These are phyloP conservation scores for Scaptomyza hsui DNA, from an alignment of 1,140 invertebrate species.

Conservation along the genomic window DNA sequence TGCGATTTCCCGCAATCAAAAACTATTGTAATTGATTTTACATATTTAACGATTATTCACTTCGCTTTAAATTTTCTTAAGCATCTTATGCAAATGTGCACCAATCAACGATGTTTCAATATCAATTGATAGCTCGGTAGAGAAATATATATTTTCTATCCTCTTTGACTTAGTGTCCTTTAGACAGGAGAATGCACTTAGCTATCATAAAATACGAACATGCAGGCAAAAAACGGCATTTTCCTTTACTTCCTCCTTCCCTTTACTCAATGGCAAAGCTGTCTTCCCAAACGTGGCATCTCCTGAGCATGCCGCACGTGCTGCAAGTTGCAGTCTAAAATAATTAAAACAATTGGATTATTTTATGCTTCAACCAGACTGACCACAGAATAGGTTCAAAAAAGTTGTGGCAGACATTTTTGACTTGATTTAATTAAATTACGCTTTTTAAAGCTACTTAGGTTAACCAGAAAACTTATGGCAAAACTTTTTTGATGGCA, in stretches of 20 bases:
- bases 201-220: conserved; percentile 57
- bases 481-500: conserved; percentile 15
- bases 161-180: conserved; percentile 3
- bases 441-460: conserved; percentile 68
- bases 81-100: background rate
- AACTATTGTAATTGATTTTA: too few species aligned
- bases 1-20: too few species aligned
- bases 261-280: conserved; percentile 14
- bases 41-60: too few species aligned
- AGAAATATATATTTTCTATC: background rate
- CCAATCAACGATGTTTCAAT: background rate
- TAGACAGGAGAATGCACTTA: conserved; percentile 57
- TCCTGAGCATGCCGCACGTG: conserved; percentile 44
- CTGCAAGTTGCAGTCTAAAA: conserved; percentile 55
- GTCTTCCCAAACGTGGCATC: conserved; percentile 49
- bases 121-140: conserved; percentile 11
- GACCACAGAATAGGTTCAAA: conserved; percentile 18
- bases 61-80: too few species aligned
- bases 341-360: conserved; percentile 77
- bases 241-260: background rate
- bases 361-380: conserved; percentile 36
- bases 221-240: background rate
- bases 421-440: conserved; percentile 76
- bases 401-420: conserved; percentile 34
- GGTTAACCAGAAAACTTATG: conserved; percentile 72